phyloP scores from a whole-genome alignment of 1,140 invertebrate genomes.

The Saccostrea echinata region DNA sequence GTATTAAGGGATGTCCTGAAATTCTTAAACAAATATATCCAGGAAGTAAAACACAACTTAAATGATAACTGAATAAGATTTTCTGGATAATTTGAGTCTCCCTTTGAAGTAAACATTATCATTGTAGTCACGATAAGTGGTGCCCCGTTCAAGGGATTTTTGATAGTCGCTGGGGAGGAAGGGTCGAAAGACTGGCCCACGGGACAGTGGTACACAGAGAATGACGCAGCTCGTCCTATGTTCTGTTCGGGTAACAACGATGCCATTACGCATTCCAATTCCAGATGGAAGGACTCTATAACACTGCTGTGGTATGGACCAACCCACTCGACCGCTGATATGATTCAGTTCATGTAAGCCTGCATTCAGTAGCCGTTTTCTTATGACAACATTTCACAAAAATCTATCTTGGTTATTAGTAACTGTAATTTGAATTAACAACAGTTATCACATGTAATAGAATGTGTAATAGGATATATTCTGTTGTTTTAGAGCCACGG shows the following conservation, averaged over 20 bases:
- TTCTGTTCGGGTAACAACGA: conserved; percentile 51
- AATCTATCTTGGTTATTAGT: no score
- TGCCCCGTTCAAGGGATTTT: conserved; percentile 58
- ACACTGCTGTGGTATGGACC: conserved; percentile 56
- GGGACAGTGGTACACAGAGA: conserved; percentile 51
- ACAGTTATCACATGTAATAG: no score
- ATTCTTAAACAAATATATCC: no score
- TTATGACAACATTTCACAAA: background rate
- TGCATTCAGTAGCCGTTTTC: background rate
- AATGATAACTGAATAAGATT: no score
- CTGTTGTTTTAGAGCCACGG: conserved; percentile 45
- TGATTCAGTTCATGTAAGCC: conserved; percentile 56
- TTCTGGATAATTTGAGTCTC: no score
- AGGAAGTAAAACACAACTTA: no score
- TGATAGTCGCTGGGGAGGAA: conserved; percentile 54
- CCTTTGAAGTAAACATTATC: background rate
- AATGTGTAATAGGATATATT: background rate
- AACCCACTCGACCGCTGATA: conserved; percentile 45
- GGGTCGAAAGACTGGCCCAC: conserved; percentile 54
- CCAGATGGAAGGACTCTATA: conserved; percentile 54
- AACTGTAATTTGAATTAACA: no score
- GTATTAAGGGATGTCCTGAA: no score
- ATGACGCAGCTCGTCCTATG: conserved; percentile 46
- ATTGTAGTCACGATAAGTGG: conserved; percentile 52
- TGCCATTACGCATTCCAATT: conserved; percentile 51